These are phyloP conservation scores for Macrosoma leucophasiata DNA, from an alignment of 2,888 invertebrate species.

Conservation along the genomic window DNA sequence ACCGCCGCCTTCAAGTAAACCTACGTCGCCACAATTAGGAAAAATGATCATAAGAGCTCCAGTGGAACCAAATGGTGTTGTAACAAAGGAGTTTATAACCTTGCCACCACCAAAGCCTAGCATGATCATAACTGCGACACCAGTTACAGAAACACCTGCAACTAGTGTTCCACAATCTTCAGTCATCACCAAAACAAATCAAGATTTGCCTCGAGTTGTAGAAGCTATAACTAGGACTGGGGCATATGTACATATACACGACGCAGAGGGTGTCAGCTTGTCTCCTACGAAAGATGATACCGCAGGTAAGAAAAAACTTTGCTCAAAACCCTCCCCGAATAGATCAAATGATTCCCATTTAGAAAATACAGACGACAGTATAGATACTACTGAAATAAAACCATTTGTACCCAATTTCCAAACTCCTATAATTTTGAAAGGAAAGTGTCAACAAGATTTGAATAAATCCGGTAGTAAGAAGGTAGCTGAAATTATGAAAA, in stretches of 20 bases:
- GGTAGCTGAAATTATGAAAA: constrained; percentile 65
- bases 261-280: constrained; percentile 75
- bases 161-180: constrained; percentile 32
- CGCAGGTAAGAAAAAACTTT: constrained; percentile 78
- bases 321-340: constrained; percentile 25
- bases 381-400: constrained; percentile 41
- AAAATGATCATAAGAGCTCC: constrained; percentile 79
- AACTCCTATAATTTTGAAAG: constrained; percentile 61
- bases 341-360: constrained; percentile 35
- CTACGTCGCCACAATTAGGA: constrained; percentile 79
- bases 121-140: constrained; percentile 78
- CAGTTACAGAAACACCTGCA: constrained; percentile 52
- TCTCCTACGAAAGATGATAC: constrained; percentile 78
- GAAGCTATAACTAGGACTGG: constrained; percentile 73
- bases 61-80: constrained; percentile 52
- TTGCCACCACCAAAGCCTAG: constrained; percentile 74
- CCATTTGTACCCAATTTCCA: constrained; percentile 68
- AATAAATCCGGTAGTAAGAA: constrained; percentile 53
- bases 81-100: constrained; percentile 75
- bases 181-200: constrained; percentile 42
- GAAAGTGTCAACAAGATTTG: constrained; percentile 44
- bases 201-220: constrained; percentile 59
- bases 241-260: constrained; percentile 84
- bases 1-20: constrained; percentile 57
- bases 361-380: constrained; percentile 37